These are phyloP conservation scores for Drosophila macrospina DNA, from an alignment of 2,888 invertebrate genomes.

Conservation along the genomic window DNA sequence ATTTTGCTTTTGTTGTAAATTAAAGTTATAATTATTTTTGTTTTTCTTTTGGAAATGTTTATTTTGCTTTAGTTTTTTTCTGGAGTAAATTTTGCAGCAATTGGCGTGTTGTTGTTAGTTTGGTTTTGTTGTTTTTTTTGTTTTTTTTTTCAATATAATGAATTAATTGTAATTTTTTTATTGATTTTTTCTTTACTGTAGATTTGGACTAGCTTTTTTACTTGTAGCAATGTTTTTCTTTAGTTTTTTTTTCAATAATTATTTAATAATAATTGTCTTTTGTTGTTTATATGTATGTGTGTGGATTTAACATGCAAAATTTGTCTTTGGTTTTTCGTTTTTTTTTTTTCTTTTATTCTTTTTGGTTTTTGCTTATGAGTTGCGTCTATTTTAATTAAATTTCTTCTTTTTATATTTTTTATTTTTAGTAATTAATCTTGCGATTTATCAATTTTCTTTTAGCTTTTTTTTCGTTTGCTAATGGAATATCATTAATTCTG, in stretches of 20 bases:
- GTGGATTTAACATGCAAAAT: conserved; percentile 50
- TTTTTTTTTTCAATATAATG: conserved; percentile 48
- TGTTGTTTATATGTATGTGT: conserved; percentile 39
- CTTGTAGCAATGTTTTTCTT: conserved; percentile 60
- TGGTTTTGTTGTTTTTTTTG: conserved; percentile 36
- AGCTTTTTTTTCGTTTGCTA: conserved; percentile 57
- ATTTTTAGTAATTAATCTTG: conserved; percentile 23
- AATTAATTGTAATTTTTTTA: conserved; percentile 56
- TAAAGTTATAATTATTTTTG: conserved; percentile 41
- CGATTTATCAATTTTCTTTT: conserved; percentile 29
- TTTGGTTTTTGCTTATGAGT: conserved; percentile 45
- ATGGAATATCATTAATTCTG: conserved; percentile 75
- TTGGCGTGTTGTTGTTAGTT: conserved; percentile 65
- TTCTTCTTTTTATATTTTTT: conserved; percentile 15
- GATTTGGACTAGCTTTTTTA: conserved; percentile 78
- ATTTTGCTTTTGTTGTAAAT: conserved; percentile 34
- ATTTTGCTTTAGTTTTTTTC: conserved; percentile 31
- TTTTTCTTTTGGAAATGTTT: conserved; percentile 47
- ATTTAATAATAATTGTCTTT: conserved; percentile 64
- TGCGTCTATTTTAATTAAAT: conserved; percentile 45
- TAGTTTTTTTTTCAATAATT: conserved; percentile 35
- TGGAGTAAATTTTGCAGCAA: conserved; percentile 64
- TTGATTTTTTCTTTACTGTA: conserved; percentile 56
- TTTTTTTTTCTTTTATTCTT: conserved; percentile 10
- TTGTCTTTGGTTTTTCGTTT: conserved; percentile 34